Base-by-base conservation (phyloP, 2,888 invertebrate genomes). In the Pasiphila rectangulata region DNA sequence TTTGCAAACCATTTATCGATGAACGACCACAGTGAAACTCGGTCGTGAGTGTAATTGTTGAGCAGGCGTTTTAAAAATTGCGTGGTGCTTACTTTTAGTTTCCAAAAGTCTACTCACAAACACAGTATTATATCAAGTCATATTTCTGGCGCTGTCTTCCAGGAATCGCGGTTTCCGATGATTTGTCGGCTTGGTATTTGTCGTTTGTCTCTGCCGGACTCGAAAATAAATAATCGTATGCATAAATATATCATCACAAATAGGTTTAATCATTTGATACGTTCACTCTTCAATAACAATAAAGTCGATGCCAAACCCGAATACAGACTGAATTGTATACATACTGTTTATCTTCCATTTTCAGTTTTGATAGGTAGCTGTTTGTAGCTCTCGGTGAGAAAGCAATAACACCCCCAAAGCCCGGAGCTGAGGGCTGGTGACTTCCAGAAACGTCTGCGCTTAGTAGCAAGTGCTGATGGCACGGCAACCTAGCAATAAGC, bases 401-500 rank as follows among this genome's bases (percentile, higher is more conserved):
- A 51, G 57, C 55, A 53, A 51, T 55, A 55, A 55, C 45, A 41
- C 15, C 41, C 48, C 36, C 12, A 9, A 5, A 27, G 25, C 12
- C 27, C 12, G 6, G 17, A 16, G 32, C 9, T 3, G 30, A 57
- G 51, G 62, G 61, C 50, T 45, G 50, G 51, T 46, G 55, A 63
- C 61, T 63, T 67, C 64, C 68, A 63, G 59, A 59, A 59, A 56
- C 57, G 57, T 56, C 61, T 63, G 59, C 61, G 63, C 63, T 62
- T 60, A 53, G 40, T 39, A 49, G 52, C 55, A 56, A 50, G 67
- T 72, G 75, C 72, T 67, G 61, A 65, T 61, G 58, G 69, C 60
- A 72, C 63, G 70, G 80, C 77, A 80, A 84, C 79, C 79, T 87
- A 87, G 85, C 85, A 85, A 86, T 88, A 87, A 87, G 84, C 87